Evolutionary conservation across 2,888 invertebrate species (phyloP).

Genomic region (Caenorhabditis sp.): DNA sequence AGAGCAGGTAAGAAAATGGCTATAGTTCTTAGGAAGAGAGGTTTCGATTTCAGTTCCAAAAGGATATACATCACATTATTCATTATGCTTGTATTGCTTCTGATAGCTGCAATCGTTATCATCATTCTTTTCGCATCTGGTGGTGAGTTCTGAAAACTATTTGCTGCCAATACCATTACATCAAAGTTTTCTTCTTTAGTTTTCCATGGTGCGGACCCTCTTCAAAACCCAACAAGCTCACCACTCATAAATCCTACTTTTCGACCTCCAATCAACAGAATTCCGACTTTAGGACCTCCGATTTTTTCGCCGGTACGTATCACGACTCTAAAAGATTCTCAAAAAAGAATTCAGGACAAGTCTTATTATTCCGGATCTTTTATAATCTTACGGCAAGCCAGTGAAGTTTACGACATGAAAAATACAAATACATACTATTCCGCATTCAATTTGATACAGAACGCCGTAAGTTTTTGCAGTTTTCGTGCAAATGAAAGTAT

Average conservation of each 20-base stretch:
- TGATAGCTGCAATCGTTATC: conserved; percentile 73
- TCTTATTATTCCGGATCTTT: conserved; percentile 59
- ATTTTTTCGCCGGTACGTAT: conserved; percentile 48
- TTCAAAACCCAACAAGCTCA: conserved; percentile 44
- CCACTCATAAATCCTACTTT: conserved; percentile 54
- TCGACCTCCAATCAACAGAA: conserved; percentile 47
- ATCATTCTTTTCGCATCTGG: conserved; percentile 73
- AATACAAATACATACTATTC: conserved; percentile 53
- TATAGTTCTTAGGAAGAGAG: not conserved
- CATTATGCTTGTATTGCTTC: conserved; percentile 61
- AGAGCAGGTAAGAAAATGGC: conserved; percentile 32
- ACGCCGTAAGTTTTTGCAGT: conserved; percentile 45
- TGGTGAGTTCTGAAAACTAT: conserved; percentile 39
- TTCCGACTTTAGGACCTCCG: conserved; percentile 43
- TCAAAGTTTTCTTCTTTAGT: conserved; percentile 26
- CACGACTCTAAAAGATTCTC: too few species aligned
- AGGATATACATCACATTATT: conserved; percentile 64
- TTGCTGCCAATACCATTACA: not conserved
- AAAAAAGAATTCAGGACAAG: conserved; percentile 30
- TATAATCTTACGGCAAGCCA: conserved; percentile 65
- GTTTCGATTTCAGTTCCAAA: conserved; percentile 65
- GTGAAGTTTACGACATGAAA: conserved; percentile 57
- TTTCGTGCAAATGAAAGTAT: not conserved
- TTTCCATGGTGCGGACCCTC: conserved; percentile 26
- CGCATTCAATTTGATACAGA: conserved; percentile 63